Evolutionary conservation across 1,140 invertebrate species (phyloP).

Genomic region (Drosophila lacertosa): DNA sequence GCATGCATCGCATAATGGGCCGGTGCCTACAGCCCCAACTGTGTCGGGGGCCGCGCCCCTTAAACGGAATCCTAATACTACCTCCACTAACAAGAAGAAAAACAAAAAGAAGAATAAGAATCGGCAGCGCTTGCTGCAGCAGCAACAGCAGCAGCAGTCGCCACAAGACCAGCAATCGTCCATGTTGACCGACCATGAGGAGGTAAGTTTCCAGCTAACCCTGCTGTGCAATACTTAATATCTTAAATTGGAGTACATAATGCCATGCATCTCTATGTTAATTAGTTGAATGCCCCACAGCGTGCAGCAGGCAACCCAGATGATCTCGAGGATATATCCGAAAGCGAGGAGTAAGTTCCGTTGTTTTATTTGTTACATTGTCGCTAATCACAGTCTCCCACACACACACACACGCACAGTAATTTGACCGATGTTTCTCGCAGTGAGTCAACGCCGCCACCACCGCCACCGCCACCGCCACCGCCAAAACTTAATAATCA

Average conservation of each 20-base stretch:
- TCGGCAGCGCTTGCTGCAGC: constrained; percentile 6
- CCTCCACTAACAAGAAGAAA: constrained; percentile 37
- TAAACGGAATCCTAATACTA: constrained; percentile 23
- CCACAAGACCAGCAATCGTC: constrained; percentile 1
- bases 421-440: constrained; percentile 17
- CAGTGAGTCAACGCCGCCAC: constrained; percentile 40
- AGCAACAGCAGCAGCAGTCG: constrained; percentile 32
- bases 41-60: constrained; percentile 7
- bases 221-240: neutral
- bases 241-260: neutral
- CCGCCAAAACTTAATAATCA: constrained; percentile 35
- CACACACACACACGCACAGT: constrained; percentile 18
- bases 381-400: neutral
- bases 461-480: constrained; percentile 55
- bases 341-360: constrained; percentile 74
- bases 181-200: constrained; percentile 1
- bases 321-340: constrained; percentile 78
- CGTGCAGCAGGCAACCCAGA: constrained; percentile 18
- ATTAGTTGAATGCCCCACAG: constrained; percentile 3
- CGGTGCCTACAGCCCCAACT: neutral
- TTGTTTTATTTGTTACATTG: too few species aligned
- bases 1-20: constrained; percentile 83
- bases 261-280: neutral
- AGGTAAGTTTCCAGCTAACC: constrained; percentile 15
- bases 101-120: constrained; percentile 52